Base-by-base conservation (phyloP, 1,140 invertebrate species). In the Papilio helenus region DNA sequence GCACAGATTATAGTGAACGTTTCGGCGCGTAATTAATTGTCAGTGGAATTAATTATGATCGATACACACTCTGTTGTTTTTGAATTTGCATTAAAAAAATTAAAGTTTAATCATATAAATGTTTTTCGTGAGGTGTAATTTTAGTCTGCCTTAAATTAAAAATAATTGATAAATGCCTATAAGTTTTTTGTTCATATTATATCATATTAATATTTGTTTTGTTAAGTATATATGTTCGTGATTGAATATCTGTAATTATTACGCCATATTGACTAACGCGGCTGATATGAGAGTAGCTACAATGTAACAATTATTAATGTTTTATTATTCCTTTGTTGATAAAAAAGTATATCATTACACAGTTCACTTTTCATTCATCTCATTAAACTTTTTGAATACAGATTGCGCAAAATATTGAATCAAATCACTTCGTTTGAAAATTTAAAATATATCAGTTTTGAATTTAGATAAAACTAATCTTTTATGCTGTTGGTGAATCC, bases 1-100 rank as follows among this genome's bases (percentile, higher is more conserved):
- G 58, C 58, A 61, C 58, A 61, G 23, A 61, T 61, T 61, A 61
- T 61, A n/a, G 9, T 61, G 2, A 61, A 61, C 58, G 12, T 61
- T 61, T 61, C 18, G 20, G 23, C 58, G 58, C 58, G 10, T 61
- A 26, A 26, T 61, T 26, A 23, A 26, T 26, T 61, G 58, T 61
- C 23, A 26, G 58, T 23, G 58, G 29, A 61, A 61, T 61, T 61
- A 61, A 61, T 23, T 61, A 61, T 26, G 58, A 26, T 61, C 58
- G 58, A 61, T 61, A 10, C 20, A 61, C 3, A 61, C 12, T 61
- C 23, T 61, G 58, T 61, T 55, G 51, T 55, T 55, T 49, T 55
- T 55, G 18, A 5, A 20, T 20, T 20, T 20, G 51, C 9, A 9
- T 51, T 55, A 20, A 55, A 55, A 55, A 20, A 20, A 9, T n/a